Base-by-base conservation (phyloP, 2,113 vertebrate species). In the Pardalotus punctatus region DNA sequence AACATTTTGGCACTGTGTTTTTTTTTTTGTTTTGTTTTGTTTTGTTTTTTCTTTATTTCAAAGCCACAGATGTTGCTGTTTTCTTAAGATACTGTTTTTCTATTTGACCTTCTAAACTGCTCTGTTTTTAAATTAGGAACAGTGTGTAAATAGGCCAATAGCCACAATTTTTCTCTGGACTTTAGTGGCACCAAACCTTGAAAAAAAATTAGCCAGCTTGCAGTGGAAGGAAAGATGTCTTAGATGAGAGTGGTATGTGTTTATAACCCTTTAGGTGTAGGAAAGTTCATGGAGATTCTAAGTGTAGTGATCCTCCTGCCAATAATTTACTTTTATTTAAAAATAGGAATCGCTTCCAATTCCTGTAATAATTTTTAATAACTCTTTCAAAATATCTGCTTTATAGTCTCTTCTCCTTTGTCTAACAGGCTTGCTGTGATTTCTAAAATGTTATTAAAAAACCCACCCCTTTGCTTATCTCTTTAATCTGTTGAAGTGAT, bases 51-150 rank as follows among this genome's bases (percentile, higher is more conserved):
- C 51, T 69, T 66, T 29, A 58, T 94, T 91, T 95, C 93, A 94
- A 96, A 97, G 83, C 74, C 81, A 61, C 61, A 83, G 86, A 88
- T 80, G 40, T 65, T 90, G 43, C n/a, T 90, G 15, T 93, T 97
- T 97, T 95, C 79, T 93, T 69, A 90, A 94, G 86, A 76, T 81
- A 85, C 89, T 95, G 84, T 96, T 96, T 97, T 93, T 62, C 57
- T 60, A 86, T 74, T 91, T 94, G 85, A 95, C 78, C 82, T 93
- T 93, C 73, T 84, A 92, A 93, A 88, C 79, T 70, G 51, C 31
- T 73, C 40, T 91, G 14, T 88, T 96, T 91, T 79, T 93, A 94
- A 94, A 90, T 93, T 78, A 89, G 66, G 96, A 97, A 76, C 85
- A 96, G 69, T 84, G 72, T 92, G 91, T 86, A 90, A 95, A 81